These are phyloP conservation scores for Symphodus melops DNA, from an alignment of 2,113 vertebrate species.

Conservation along the genomic window DNA sequence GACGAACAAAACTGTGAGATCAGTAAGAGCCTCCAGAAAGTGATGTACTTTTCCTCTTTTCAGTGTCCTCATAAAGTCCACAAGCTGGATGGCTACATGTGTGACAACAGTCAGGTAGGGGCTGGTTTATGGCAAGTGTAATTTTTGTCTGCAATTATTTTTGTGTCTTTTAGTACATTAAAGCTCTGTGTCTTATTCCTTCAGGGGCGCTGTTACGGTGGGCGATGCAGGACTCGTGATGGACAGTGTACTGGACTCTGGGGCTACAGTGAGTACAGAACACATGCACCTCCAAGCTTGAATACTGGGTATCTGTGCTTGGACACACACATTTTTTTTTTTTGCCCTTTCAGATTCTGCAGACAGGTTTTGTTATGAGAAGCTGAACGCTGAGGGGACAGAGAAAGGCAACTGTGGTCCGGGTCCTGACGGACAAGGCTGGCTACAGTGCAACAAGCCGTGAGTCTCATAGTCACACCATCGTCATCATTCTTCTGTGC, in stretches of 20 bases:
- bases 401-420: conserved; percentile 95
- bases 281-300: not conserved
- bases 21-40: not conserved
- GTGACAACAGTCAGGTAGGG: conserved; percentile 90
- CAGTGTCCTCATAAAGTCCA: conserved; percentile 95
- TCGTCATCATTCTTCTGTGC: not conserved
- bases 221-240: conserved; percentile 92
- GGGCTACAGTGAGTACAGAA: conserved; percentile 86
- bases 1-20: not conserved
- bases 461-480: conserved; percentile 74
- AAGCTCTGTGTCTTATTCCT: not conserved
- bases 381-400: conserved; percentile 94
- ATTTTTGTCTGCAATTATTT: not conserved
- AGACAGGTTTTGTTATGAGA: conserved; percentile 96
- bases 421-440: conserved; percentile 85
- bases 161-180: not conserved
- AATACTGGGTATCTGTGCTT: not conserved
- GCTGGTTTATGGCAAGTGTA: not conserved
- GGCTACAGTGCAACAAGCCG: conserved; percentile 97
- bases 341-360: conserved; percentile 83
- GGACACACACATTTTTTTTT: conserved; percentile 5
- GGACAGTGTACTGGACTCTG: conserved; percentile 91
- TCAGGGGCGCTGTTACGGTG: conserved; percentile 93
- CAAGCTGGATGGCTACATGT: conserved; percentile 93
- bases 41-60: conserved; percentile 7